Evolutionary conservation across 2,888 invertebrate genomes (phyloP).

Genomic region (Xylophagus ater): DNA sequence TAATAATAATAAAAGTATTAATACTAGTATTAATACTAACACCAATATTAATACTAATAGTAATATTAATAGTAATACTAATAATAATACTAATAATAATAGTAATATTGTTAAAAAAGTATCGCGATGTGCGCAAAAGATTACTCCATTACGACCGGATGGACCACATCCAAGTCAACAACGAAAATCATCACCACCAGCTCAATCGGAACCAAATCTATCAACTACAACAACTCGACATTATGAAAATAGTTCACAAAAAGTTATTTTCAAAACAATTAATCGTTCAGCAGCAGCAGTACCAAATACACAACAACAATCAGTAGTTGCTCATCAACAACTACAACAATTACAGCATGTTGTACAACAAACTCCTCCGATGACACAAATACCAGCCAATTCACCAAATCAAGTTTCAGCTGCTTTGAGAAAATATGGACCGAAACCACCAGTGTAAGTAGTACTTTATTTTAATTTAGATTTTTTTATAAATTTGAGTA

Average conservation of each 20-base stretch:
- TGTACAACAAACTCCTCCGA: too few relatives aligned
- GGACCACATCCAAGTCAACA: conserved; percentile 14
- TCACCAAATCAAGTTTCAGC: background rate
- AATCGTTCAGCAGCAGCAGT: conserved; percentile 16
- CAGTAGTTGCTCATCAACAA: conserved; percentile 15
- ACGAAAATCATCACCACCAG: conserved; percentile 25
- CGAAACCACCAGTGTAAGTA: too few relatives aligned
- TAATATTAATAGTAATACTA: too few relatives aligned
- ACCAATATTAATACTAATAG: too few relatives aligned
- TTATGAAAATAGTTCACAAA: conserved; percentile 37
- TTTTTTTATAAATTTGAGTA: too few relatives aligned
- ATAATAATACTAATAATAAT: too few relatives aligned
- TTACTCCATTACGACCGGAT: conserved; percentile 41
- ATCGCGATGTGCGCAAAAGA: conserved; percentile 26
- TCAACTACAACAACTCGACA: conserved; percentile 28
- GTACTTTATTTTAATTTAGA: too few relatives aligned
- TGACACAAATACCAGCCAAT: background rate
- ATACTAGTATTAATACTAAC: too few relatives aligned
- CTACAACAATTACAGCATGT: conserved; percentile 20
- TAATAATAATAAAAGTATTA: too few relatives aligned
- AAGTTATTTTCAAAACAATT: conserved; percentile 23
- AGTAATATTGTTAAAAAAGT: too few relatives aligned
- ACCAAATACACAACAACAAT: conserved; percentile 30
- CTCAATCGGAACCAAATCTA: conserved; percentile 18
- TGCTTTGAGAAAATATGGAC: too few relatives aligned